Conservation (phyloP, 2,888 invertebrate species). For the Spialia ferax region DNA sequence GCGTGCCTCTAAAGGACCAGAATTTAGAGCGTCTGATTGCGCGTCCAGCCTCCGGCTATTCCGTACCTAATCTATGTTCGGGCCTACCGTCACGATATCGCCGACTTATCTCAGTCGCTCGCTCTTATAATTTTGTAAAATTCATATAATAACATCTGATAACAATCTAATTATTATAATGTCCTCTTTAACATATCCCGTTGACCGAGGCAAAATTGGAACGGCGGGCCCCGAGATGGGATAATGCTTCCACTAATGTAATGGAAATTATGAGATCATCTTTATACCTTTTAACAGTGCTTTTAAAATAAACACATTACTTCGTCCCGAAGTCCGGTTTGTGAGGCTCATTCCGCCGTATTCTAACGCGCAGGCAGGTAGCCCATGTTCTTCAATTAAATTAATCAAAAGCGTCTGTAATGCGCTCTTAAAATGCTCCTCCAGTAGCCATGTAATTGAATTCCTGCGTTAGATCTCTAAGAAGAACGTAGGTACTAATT, state of each 20-base stretch:
- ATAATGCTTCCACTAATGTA: constrained; percentile 79
- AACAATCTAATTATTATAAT: constrained; percentile 86
- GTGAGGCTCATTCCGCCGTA: constrained; percentile 55
- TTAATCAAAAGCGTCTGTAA: constrained; percentile 51
- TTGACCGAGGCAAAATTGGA: constrained; percentile 73
- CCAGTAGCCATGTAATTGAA: constrained; percentile 40
- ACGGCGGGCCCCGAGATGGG: constrained; percentile 63
- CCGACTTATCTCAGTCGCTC: constrained; percentile 77
- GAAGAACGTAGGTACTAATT: constrained; percentile 28
- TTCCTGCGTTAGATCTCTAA: constrained; percentile 37
- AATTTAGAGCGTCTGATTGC: constrained; percentile 77
- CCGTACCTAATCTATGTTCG: constrained; percentile 69
- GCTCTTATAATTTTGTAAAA: constrained; percentile 83
- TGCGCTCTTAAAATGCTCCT: constrained; percentile 43
- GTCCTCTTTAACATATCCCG: constrained; percentile 85
- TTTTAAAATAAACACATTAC: constrained; percentile 82
- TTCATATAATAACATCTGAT: constrained; percentile 85
- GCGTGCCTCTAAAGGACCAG: constrained; percentile 80
- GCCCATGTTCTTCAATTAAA: constrained; percentile 59
- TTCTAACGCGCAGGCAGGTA: constrained; percentile 48
- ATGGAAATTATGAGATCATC: constrained; percentile 80
- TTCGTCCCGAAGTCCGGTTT: constrained; percentile 56
- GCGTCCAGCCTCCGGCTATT: constrained; percentile 69
- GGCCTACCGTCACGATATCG: constrained; percentile 81
- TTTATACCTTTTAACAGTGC: constrained; percentile 74